phyloP scores from a whole-genome alignment of 2,797 vertebrate genomes.

The Anguilla obscura region DNA sequence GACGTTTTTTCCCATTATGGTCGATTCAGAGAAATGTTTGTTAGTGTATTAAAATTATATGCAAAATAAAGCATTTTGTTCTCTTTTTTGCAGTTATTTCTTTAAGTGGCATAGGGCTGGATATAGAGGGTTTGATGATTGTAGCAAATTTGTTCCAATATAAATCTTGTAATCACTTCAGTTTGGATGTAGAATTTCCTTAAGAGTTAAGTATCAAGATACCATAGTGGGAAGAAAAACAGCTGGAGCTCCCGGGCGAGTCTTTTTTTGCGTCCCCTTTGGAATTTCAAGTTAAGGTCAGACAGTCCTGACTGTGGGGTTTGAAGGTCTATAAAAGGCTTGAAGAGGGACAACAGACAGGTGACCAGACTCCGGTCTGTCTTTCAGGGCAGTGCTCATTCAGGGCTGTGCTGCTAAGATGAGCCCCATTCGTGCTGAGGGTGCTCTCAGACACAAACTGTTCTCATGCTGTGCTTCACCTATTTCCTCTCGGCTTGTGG shows the following conservation, averaged over 20 bases:
- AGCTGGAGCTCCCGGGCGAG: background rate
- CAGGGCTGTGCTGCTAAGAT: background rate
- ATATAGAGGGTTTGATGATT: background rate
- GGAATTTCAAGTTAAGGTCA: constrained; percentile 15
- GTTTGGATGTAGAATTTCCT: background rate
- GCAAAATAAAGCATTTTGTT: background rate
- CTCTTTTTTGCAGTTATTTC: background rate
- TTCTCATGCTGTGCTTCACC: background rate
- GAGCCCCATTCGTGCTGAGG: background rate
- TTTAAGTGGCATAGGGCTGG: background rate
- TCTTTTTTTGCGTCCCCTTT: constrained; percentile 10
- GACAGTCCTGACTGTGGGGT: background rate
- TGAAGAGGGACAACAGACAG: constrained; percentile 12
- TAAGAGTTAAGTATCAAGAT: background rate
- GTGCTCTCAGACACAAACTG: background rate
- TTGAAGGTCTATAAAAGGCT: constrained; percentile 31
- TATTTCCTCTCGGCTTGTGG: background rate
- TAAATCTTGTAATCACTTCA: background rate
- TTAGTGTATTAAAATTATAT: background rate
- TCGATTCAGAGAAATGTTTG: background rate
- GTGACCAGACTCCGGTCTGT: background rate
- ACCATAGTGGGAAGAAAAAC: background rate
- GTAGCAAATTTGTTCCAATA: background rate
- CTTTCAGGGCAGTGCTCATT: background rate
- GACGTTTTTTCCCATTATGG: background rate